phyloP scores from a whole-genome alignment of 2,113 vertebrate genomes.

The Mormyrus lacerda region DNA sequence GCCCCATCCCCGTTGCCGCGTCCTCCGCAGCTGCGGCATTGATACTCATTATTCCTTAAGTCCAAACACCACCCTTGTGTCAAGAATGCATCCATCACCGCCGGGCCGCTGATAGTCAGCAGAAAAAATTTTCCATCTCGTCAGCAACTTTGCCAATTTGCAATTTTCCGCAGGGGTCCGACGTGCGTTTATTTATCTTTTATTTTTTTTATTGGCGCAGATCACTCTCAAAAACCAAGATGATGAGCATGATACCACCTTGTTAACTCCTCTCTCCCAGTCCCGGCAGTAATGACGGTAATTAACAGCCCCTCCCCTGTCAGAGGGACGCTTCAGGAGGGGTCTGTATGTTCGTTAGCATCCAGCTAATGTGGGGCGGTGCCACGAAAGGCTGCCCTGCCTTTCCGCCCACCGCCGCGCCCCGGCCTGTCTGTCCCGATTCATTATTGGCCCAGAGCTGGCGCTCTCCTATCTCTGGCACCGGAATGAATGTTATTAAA shows the following conservation, averaged over 20 bases:
- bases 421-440: slow-evolving; percentile 55
- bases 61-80: slow-evolving; percentile 99
- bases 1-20: slow-evolving; percentile 88
- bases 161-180: slow-evolving; percentile 82
- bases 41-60: slow-evolving; percentile 99
- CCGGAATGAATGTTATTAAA: slow-evolving; percentile 71
- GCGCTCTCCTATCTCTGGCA: slow-evolving; percentile 67
- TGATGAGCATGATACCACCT: slow-evolving; percentile 82
- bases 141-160: slow-evolving; percentile 97
- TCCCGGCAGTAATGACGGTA: slow-evolving; percentile 80
- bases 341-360: slow-evolving; percentile 81
- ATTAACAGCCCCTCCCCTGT: slow-evolving; percentile 79
- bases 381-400: slow-evolving; percentile 60
- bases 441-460: slow-evolving; percentile 73
- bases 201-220: slow-evolving; percentile 78
- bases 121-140: slow-evolving; percentile 67
- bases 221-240: slow-evolving; percentile 92
- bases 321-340: slow-evolving; percentile 77
- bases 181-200: slow-evolving; percentile 45
- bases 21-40: slow-evolving; percentile 96
- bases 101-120: slow-evolving; percentile 71
- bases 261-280: slow-evolving; percentile 69
- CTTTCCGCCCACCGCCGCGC: slow-evolving; percentile 50
- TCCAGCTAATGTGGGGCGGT: slow-evolving; percentile 65
- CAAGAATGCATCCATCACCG: slow-evolving; percentile 98